Percentiles rank a stretch among this genome's conserved stretches.
phyloP scores from a whole-genome alignment of 2,888 invertebrate species.

The Meandrusa payeni region DNA sequence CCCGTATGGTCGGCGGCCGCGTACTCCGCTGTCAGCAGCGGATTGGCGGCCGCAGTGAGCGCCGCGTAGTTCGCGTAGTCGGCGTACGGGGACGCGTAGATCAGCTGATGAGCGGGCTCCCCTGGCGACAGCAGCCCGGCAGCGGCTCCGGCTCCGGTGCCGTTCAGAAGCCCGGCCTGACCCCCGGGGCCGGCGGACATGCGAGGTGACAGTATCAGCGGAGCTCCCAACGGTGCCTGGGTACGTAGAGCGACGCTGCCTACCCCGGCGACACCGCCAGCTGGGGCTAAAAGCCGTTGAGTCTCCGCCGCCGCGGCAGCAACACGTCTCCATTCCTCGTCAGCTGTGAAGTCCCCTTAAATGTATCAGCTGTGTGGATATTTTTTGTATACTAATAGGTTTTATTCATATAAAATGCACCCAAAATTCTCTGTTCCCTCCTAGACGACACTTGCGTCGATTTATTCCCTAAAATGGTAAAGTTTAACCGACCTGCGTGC shows the following conservation, averaged over 20 bases:
- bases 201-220: conserved; percentile 94
- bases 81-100: conserved; percentile 91
- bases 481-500: too few species aligned
- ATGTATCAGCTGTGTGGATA: conserved; percentile 56
- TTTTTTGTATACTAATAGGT: too few species aligned
- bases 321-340: conserved; percentile 92
- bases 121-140: conserved; percentile 78
- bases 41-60: conserved; percentile 87
- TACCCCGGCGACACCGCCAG: conserved; percentile 72
- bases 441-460: too few species aligned
- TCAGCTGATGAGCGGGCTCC: conserved; percentile 89
- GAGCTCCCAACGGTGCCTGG: conserved; percentile 92
- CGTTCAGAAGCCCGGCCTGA: conserved; percentile 84
- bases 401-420: too few species aligned
- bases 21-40: conserved; percentile 90
- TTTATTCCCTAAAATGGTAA: too few species aligned
- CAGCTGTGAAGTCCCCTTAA: conserved; percentile 82
- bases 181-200: conserved; percentile 92
- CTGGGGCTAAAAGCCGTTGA: conserved; percentile 85
- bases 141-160: conserved; percentile 59
- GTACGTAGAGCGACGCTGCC: conserved; percentile 83
- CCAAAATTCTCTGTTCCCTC: too few species aligned
- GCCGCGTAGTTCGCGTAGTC: conserved; percentile 96
- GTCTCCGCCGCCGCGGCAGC: conserved; percentile 91
- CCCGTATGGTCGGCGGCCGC: conserved; percentile 94